Conservation (phyloP, 2,113 vertebrate genomes). For the Egretta garzetta region DNA sequence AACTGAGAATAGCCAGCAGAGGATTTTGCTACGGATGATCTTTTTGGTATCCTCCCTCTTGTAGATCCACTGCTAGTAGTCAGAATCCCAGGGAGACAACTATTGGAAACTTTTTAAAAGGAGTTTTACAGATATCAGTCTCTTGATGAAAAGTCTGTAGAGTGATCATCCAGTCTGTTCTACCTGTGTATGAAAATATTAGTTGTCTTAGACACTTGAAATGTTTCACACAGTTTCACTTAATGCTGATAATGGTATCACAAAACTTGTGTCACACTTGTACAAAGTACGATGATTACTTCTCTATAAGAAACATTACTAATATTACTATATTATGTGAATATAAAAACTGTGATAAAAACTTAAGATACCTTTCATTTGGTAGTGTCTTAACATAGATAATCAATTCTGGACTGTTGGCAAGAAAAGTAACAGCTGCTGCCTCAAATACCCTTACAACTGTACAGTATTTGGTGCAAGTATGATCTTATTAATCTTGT, state of each 20-base stretch:
- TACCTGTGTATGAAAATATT: not conserved
- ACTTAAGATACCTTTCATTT: not conserved
- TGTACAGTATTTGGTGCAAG: not conserved
- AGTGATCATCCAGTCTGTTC: not conserved
- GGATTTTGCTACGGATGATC: constrained; percentile 35
- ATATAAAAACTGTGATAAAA: not conserved
- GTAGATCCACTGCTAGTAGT: constrained; percentile 1
- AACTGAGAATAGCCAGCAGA: constrained; percentile 6
- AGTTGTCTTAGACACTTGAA: not conserved
- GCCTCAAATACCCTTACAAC: not conserved
- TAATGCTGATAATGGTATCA: not conserved
- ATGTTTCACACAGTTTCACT: not conserved
- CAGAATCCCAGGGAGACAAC: constrained; percentile 16
- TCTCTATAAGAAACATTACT: not conserved
- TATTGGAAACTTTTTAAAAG: constrained; percentile 47
- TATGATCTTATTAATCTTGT: not conserved
- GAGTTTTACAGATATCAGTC: constrained; percentile 6
- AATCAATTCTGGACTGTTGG: not conserved
- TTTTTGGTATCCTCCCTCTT: constrained; percentile 32
- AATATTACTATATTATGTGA: not conserved
- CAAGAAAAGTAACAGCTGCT: not conserved
- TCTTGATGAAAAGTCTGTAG: constrained; percentile 27
- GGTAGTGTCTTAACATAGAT: not conserved
- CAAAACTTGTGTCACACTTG: not conserved
- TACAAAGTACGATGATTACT: not conserved